Evolutionary conservation across 2,113 vertebrate species (phyloP).

Genomic region (Pristiophorus japonicus): DNA sequence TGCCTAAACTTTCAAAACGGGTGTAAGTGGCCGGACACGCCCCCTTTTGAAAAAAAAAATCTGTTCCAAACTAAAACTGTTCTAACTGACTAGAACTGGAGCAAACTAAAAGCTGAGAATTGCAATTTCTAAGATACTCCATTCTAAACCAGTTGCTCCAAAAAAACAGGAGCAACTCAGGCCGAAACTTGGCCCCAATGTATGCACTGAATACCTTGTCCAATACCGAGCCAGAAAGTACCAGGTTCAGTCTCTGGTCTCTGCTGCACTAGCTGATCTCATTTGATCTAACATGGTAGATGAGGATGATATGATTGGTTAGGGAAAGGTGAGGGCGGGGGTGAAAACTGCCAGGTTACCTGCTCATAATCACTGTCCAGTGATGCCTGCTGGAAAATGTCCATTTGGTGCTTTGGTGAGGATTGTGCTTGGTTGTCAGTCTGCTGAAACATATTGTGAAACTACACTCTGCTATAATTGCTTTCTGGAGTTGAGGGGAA

Average conservation of each 20-base stretch:
- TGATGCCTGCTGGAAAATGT: not conserved
- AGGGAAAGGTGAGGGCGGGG: not conserved
- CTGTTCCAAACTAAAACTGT: no score
- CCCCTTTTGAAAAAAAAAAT: no score
- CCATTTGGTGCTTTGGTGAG: not conserved
- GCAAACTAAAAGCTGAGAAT: no score
- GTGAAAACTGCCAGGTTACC: not conserved
- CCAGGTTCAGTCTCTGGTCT: not conserved
- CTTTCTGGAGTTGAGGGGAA: not conserved
- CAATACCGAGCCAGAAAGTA: not conserved
- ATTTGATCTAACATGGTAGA: not conserved
- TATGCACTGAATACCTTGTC: not conserved
- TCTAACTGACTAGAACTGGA: no score
- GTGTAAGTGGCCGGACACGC: no score
- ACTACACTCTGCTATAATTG: not conserved
- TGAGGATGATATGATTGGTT: not conserved
- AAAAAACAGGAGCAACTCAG: no score
- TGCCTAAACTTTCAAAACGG: no score
- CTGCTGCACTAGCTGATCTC: not conserved
- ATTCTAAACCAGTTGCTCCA: no score
- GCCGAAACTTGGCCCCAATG: no score
- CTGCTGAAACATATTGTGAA: not conserved
- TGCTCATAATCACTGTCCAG: not conserved
- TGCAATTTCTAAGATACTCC: no score
- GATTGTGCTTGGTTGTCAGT: not conserved